Conservation (phyloP, 2,888 invertebrate genomes). For the Lordiphosa fenestrarum region DNA sequence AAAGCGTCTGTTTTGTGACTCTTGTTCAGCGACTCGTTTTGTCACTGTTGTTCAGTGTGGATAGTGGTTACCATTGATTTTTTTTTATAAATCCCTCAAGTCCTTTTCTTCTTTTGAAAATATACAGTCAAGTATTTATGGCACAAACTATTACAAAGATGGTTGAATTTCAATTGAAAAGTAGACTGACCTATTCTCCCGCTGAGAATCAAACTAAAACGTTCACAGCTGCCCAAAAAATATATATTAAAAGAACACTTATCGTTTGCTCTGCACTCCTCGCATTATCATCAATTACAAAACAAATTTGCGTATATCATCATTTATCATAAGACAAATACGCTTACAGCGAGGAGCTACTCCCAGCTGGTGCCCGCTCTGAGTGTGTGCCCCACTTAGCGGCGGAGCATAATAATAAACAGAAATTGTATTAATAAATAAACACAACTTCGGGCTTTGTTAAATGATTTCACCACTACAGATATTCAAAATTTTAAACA, state of each 20-base stretch:
- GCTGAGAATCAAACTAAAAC: constrained; percentile 12
- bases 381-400: constrained; percentile 41
- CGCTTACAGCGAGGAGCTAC: constrained; percentile 14
- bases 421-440: constrained; percentile 29
- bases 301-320: constrained; percentile 63
- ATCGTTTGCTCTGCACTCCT: constrained; percentile 13
- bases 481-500: not conserved
- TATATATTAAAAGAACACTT: constrained; percentile 1
- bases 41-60: too few species aligned
- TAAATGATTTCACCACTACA: constrained; percentile 28
- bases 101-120: too few species aligned
- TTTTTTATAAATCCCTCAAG: too few species aligned
- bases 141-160: too few species aligned
- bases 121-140: too few species aligned
- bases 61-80: too few species aligned
- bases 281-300: constrained; percentile 47
- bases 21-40: too few species aligned
- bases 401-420: constrained; percentile 28
- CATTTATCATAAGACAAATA: constrained; percentile 48
- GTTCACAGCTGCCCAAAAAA: constrained; percentile 22
- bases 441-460: constrained; percentile 20
- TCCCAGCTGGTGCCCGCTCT: constrained; percentile 46
- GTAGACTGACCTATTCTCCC: too few species aligned
- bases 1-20: too few species aligned
- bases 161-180: too few species aligned